Base-by-base conservation (phyloP, 1,140 invertebrate species). In the Ooceraea biroi region DNA sequence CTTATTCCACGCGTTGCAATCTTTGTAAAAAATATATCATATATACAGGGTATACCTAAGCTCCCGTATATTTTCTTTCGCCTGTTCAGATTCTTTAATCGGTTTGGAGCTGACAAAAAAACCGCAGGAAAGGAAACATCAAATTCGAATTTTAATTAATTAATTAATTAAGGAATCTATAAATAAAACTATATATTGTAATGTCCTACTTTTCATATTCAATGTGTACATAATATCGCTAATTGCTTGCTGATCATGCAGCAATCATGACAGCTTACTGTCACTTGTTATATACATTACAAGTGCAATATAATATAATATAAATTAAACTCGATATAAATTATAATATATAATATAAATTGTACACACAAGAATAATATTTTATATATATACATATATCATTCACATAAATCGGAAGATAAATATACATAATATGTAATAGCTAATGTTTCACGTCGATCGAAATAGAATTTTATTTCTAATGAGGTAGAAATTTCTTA, bases 361-460 rank as follows among this genome's bases (percentile, higher is more conserved):
- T 65, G 48, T 50, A 61, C 2, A 48, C 2, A 66, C 10, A 60
- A 27, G 27, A 8, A 30, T 14, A 60, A 52, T 19, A 69, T 14
- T 50, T 27, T 12, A 50, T 14, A 69, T 25, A 3, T 52, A 69
- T 69, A 52, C 30, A 69, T 30, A 52, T 71, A 50, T 72, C 50
- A 36, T 73, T 69, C 22, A 50, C 44, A 14, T 50, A 57, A 74
- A 82, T n/a, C n/a, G n/a, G n/a, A n/a, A n/a, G n/a, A n/a, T n/a
- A n/a, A n/a, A n/a, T n/a, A n/a, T n/a, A n/a, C n/a, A n/a, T n/a
- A n/a, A n/a, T n/a, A n/a, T n/a, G n/a, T n/a, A 52, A 50, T 17
- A 78, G 55, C 25, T 30, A 36, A 58, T 65, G 63, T 85, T 86
- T 52, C 50, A 66, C 71, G 19, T 46, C 14, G 50, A 50, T 50